phyloP scores from a whole-genome alignment of 2,888 invertebrate species.

The Tetanocera ferruginea region DNA sequence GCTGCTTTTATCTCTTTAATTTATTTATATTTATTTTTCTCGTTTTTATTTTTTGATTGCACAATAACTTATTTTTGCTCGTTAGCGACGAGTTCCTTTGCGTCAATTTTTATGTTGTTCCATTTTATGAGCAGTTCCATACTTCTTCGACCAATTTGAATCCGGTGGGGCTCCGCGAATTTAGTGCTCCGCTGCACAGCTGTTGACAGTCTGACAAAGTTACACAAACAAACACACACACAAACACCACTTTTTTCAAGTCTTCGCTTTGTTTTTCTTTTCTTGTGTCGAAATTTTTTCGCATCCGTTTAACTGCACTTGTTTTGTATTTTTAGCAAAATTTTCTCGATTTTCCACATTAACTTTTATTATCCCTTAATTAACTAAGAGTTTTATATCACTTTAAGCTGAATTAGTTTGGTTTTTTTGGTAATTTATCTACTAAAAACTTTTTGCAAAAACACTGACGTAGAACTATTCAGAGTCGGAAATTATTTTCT shows the following conservation, averaged over 20 bases:
- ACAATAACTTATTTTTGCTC: neutral
- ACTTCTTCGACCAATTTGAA: neutral
- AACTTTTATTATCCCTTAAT: neutral
- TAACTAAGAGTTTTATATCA: neutral
- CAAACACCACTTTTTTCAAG: neutral
- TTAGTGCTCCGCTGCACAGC: constrained; percentile 21
- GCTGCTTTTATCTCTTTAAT: neutral
- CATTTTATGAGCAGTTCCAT: constrained; percentile 7
- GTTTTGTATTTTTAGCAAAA: neutral
- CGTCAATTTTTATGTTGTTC: neutral
- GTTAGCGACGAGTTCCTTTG: neutral
- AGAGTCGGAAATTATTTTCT: no score
- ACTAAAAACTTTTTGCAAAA: no score
- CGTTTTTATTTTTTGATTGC: neutral
- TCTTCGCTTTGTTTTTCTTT: neutral
- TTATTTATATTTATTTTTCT: neutral
- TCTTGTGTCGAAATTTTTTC: constrained; percentile 3
- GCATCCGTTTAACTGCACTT: neutral
- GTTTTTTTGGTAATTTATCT: no score
- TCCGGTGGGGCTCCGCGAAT: constrained; percentile 6
- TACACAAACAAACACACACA: neutral
- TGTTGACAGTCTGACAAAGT: neutral
- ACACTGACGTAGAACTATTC: no score
- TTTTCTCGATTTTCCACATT: neutral
- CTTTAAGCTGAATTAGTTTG: no score